These are phyloP conservation scores for Motacilla tschutschensis DNA, from an alignment of 2,113 vertebrate genomes.

Conservation along the genomic window DNA sequence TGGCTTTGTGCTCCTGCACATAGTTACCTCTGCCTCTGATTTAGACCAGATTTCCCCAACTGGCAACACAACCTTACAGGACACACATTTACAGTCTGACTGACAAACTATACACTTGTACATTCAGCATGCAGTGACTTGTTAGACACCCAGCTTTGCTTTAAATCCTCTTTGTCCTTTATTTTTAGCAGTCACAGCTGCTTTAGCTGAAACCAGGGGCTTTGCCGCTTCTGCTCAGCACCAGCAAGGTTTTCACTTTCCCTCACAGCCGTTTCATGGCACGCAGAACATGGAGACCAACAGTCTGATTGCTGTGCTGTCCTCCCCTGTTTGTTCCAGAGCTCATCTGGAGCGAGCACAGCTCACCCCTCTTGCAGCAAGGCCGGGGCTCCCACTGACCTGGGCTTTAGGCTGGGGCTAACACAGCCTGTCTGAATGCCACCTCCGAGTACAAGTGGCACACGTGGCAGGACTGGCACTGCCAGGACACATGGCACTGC, in stretches of 20 bases:
- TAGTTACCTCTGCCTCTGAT: neutral
- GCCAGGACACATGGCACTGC: neutral
- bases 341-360: neutral
- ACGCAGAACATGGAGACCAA: neutral
- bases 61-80: neutral
- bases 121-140: neutral
- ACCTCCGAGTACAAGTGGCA: neutral
- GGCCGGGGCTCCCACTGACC: neutral
- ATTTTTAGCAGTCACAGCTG: constrained; percentile 28
- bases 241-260: constrained; percentile 25
- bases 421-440: neutral
- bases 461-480: neutral
- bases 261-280: constrained; percentile 6
- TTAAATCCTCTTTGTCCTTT: neutral
- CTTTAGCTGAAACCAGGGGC: constrained; percentile 22
- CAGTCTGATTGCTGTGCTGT: constrained; percentile 5
- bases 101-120: neutral
- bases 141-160: constrained; percentile 5
- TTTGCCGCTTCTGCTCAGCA: constrained; percentile 51
- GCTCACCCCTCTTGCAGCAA: neutral
- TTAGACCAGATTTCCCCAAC: neutral
- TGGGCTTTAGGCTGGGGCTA: neutral
- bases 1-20: neutral
- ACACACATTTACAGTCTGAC: neutral
- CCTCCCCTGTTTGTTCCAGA: neutral